Evolutionary conservation across 2,888 invertebrate genomes (phyloP), one percentile per base, ranked within the genome.

Genomic region (Nemoura dubitans): DNA sequence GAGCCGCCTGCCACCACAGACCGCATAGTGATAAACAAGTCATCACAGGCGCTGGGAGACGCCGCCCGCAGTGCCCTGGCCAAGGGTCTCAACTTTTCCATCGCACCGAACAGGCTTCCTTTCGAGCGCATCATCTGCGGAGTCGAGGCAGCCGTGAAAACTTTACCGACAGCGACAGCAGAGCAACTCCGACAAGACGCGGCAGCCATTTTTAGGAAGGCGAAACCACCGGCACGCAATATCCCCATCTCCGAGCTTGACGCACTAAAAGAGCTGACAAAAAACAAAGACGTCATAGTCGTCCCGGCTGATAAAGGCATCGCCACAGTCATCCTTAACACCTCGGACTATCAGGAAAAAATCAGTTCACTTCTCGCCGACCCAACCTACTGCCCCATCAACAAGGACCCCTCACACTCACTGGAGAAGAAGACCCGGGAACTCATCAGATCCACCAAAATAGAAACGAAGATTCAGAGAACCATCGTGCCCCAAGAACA

Each of bases 301-400:
- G 27, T 85, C 30, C 43, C 0, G 0, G 76, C 85, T 10, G 76
- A 76, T 7, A 76, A 6, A 26, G 85, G 76, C n/a, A 85, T 16
- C 21, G 27, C 85, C 28, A 76, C n/a, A 26, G 85, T 76, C 25
- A 7, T 85, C 0, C 16, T 76, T 21, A 26, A 59, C 76, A 27
- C 1, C 10, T 27, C 59, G 80, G 85, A 76, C 25, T 43, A 85
- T 28, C 10, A 83, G 6, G 83, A 25, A 16, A 85, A 85, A 25
- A 25, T 85, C 43, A 21, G n/a, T 5, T 0, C 42, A 7, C 27
- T 59, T 10, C 76, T 76, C 42, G 26, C 43, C 29, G 85, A 76
- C 0, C 27, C 42, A 16, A 29, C 76, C 5, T 83, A 29, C 10
- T 29, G 1, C 2, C 83, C n/a, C 2, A 7, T 29, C 2, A 83